A percentile compares a stretch with the other conserved stretches of the same genome.
phyloP scores from a whole-genome alignment of 2,113 vertebrate genomes.

The Indicator maculatus region DNA sequence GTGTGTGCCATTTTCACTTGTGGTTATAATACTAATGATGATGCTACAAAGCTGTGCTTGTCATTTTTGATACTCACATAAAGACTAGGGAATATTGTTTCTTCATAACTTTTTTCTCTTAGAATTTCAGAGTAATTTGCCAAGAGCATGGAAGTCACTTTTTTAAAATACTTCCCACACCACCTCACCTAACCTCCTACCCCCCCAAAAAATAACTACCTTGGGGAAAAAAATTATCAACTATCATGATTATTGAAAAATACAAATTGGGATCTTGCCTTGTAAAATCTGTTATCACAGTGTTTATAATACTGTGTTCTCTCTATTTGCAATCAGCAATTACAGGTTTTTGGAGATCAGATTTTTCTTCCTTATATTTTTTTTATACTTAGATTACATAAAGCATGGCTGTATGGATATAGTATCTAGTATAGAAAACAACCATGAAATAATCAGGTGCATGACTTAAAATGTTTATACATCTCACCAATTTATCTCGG shows the following conservation, averaged over 20 bases:
- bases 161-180: background rate
- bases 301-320: background rate
- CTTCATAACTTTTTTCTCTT: background rate
- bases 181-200: background rate
- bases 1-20: background rate
- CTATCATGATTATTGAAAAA: background rate
- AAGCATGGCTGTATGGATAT: background rate
- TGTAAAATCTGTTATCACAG: background rate
- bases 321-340: background rate
- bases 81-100: background rate
- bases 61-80: background rate
- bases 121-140: background rate
- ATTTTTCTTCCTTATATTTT: background rate
- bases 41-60: background rate
- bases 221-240: background rate
- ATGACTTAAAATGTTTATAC: background rate
- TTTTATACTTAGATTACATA: background rate
- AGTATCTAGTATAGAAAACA: background rate
- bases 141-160: background rate
- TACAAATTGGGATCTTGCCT: background rate
- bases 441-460: background rate
- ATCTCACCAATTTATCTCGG: background rate
- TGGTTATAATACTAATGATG: background rate
- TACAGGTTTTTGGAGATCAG: background rate
- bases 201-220: background rate